Evolutionary conservation across 2,888 invertebrate genomes (phyloP).

Genomic region (Bombyx huttoni): DNA sequence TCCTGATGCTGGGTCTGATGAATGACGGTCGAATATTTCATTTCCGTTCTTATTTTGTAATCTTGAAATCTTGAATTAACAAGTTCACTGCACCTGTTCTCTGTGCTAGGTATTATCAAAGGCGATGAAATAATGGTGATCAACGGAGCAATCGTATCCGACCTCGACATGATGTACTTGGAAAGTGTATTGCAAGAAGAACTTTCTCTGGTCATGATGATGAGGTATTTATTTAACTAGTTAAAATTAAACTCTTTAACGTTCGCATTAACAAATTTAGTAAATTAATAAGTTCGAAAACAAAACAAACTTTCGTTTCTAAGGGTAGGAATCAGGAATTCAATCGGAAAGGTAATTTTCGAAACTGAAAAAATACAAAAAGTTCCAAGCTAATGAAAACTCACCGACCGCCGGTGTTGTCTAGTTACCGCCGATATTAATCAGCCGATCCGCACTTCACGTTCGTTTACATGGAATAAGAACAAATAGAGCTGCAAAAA

Average conservation of each 20-base stretch:
- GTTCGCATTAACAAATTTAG: slow-evolving; percentile 6
- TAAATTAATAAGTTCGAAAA: not conserved
- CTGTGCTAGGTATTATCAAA: slow-evolving; percentile 89
- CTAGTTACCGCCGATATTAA: slow-evolving; percentile 33
- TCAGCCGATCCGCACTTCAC: slow-evolving; percentile 27
- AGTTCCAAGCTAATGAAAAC: slow-evolving; percentile 29
- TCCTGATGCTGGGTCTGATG: slow-evolving; percentile 3
- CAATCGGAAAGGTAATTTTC: too few relatives aligned
- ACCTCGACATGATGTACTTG: slow-evolving; percentile 99
- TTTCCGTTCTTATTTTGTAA: slow-evolving; percentile 15
- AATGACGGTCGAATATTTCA: slow-evolving; percentile 13
- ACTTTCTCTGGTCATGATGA: slow-evolving; percentile 95
- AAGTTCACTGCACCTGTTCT: slow-evolving; percentile 34
- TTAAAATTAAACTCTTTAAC: not conserved
- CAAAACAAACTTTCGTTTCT: too few relatives aligned
- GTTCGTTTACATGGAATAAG: slow-evolving; percentile 42
- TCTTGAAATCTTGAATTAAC: slow-evolving; percentile 26
- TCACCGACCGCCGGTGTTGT: slow-evolving; percentile 21
- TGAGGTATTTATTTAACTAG: slow-evolving; percentile 74
- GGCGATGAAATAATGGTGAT: slow-evolving; percentile 99
- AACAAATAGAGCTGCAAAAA: slow-evolving; percentile 30
- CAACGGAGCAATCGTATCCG: slow-evolving; percentile 97
- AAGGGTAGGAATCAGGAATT: too few relatives aligned
- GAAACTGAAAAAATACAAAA: slow-evolving; percentile 1
- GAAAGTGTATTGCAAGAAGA: slow-evolving; percentile 97